phyloP scores from a whole-genome alignment of 2,113 vertebrate species.

The Alexandromys fortis region DNA sequence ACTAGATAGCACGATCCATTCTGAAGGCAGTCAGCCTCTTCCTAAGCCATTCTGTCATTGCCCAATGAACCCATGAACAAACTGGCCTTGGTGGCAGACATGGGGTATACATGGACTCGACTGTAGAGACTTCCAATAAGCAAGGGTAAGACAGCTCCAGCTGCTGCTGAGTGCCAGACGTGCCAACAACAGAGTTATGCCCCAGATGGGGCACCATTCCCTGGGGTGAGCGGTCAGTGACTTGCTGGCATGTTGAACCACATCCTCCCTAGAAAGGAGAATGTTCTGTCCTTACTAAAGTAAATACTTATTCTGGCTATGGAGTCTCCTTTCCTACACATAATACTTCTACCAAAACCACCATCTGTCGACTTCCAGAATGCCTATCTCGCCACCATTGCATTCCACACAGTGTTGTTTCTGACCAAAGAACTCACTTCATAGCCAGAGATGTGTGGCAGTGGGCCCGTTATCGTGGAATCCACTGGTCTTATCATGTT shows the following conservation, averaged over 20 bases:
- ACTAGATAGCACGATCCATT: neutral
- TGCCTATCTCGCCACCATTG: neutral
- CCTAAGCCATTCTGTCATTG: neutral
- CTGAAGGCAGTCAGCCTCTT: neutral
- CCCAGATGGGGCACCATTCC: neutral
- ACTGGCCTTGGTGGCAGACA: neutral
- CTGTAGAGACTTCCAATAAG: neutral
- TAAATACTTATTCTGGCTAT: neutral
- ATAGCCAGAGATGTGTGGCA: neutral
- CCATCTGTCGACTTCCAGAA: neutral
- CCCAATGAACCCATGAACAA: neutral
- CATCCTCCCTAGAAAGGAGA: neutral
- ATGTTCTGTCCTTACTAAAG: neutral
- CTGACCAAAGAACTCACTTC: neutral
- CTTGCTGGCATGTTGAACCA: neutral
- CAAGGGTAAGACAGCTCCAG: neutral
- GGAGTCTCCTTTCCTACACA: neutral
- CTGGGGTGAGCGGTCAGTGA: neutral
- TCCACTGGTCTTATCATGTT: neutral
- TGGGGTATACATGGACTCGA: neutral
- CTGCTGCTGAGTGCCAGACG: neutral
- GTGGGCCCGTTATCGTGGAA: neutral
- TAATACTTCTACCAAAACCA: neutral
- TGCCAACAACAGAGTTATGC: neutral
- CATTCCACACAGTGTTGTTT: neutral